Evolutionary conservation across 2,888 invertebrate species (phyloP).

Genomic region (Troides helena): DNA sequence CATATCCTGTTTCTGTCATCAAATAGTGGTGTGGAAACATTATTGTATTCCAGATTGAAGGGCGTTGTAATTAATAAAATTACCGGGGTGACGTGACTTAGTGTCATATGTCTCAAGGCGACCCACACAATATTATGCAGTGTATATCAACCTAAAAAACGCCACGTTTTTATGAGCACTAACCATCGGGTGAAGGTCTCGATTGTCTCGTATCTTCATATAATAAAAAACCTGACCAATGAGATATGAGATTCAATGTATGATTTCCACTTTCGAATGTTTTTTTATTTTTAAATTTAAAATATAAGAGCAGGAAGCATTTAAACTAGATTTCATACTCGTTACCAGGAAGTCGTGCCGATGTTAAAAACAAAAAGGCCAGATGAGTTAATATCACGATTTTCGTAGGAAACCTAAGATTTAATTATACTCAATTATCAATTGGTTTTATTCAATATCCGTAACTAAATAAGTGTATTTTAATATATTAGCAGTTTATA

Average conservation of each 20-base stretch:
- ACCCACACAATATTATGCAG: no score
- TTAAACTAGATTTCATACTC: slow-evolving; percentile 19
- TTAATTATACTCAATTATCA: slow-evolving; percentile 17
- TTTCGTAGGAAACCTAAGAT: slow-evolving; percentile 9
- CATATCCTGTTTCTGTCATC: no score
- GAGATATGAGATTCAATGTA: not conserved
- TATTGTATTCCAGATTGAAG: no score
- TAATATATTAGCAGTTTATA: not conserved
- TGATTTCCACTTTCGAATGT: not conserved
- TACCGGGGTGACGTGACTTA: no score
- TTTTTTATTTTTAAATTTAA: not conserved
- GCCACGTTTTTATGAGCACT: no score
- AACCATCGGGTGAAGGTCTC: no score
- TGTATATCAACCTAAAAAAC: no score
- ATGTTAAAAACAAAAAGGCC: slow-evolving; percentile 17
- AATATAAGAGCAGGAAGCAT: slow-evolving; percentile 10
- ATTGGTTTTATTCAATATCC: slow-evolving; percentile 17
- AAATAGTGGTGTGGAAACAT: no score
- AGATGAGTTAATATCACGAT: slow-evolving; percentile 19
- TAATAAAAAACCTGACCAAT: not conserved
- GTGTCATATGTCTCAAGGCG: no score
- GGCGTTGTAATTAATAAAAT: no score
- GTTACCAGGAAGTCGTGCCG: slow-evolving; percentile 20
- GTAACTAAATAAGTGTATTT: slow-evolving; percentile 1
- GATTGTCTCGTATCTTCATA: no score